Conservation (phyloP, 2,797 vertebrate genomes). For the Enteromius anoplus region DNA sequence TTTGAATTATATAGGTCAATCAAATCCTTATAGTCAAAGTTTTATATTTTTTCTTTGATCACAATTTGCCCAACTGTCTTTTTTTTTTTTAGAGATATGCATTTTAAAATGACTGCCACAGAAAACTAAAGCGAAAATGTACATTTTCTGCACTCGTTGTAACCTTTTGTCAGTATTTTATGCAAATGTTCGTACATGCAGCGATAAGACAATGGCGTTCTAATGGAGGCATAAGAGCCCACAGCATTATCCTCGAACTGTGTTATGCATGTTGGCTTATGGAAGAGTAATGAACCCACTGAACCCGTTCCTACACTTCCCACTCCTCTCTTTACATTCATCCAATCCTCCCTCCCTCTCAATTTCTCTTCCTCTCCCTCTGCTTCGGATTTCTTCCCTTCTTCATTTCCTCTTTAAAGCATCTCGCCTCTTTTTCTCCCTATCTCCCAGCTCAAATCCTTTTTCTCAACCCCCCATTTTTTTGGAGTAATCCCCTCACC, state of each 20-base stretch:
- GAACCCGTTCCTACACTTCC: conserved; percentile 52
- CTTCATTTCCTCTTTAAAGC: conserved; percentile 22
- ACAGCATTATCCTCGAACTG: conserved; percentile 25
- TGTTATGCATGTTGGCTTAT: conserved; percentile 48
- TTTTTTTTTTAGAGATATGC: background rate
- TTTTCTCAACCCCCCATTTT: conserved; percentile 31
- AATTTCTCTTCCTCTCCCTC: conserved; percentile 9
- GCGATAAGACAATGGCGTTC: conserved; percentile 35
- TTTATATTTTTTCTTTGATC: no score
- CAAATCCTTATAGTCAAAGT: background rate
- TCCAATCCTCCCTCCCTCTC: conserved; percentile 15
- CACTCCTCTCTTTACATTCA: conserved; percentile 55
- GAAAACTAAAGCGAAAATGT: background rate
- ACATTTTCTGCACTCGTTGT: conserved; percentile 15
- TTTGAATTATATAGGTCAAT: background rate
- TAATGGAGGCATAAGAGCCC: conserved; percentile 43
- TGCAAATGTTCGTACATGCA: conserved; percentile 39
- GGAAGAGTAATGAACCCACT: conserved; percentile 48
- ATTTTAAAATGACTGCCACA: background rate
- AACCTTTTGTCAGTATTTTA: conserved; percentile 39
- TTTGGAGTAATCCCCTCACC: conserved; percentile 11
- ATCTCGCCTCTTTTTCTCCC: conserved; percentile 21
- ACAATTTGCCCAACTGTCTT: background rate
- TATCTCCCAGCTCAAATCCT: conserved; percentile 15
- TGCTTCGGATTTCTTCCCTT: conserved; percentile 14